Conservation (phyloP, 2,113 vertebrate genomes). For the Gymnorhina tibicen region DNA sequence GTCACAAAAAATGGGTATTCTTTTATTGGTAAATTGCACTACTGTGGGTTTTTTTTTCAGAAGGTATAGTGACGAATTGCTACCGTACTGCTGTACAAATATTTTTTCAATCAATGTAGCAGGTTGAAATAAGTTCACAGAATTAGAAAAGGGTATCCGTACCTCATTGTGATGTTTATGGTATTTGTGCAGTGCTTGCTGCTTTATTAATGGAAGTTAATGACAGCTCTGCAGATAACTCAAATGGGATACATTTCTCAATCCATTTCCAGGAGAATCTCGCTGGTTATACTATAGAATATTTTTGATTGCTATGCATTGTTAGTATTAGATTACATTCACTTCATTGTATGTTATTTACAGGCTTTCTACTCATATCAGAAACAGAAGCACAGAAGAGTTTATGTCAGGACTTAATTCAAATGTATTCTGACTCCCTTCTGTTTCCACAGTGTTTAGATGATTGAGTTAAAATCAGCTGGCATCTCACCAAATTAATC, state of each 20-base stretch:
- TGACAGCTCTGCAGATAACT: neutral
- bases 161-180: neutral
- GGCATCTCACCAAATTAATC: neutral
- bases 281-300: neutral
- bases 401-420: neutral
- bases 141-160: neutral
- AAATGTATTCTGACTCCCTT: neutral
- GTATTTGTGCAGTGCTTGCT: neutral
- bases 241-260: neutral
- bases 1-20: neutral
- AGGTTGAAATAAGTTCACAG: neutral
- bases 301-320: neutral
- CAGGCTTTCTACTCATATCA: neutral
- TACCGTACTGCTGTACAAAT: neutral
- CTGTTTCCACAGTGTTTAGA: neutral
- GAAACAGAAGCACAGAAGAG: neutral
- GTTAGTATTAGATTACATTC: constrained; percentile 28
- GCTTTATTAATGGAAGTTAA: neutral
- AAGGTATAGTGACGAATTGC: neutral
- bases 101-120: neutral
- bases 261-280: neutral
- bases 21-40: neutral
- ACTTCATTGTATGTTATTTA: constrained; percentile 49
- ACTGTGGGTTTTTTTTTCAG: neutral
- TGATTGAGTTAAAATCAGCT: neutral